A percentile compares a stretch with the other conserved stretches of the same genome.
Conservation (phyloP, 2,797 vertebrate species). For the Acrossocheilus wenchowensis region DNA sequence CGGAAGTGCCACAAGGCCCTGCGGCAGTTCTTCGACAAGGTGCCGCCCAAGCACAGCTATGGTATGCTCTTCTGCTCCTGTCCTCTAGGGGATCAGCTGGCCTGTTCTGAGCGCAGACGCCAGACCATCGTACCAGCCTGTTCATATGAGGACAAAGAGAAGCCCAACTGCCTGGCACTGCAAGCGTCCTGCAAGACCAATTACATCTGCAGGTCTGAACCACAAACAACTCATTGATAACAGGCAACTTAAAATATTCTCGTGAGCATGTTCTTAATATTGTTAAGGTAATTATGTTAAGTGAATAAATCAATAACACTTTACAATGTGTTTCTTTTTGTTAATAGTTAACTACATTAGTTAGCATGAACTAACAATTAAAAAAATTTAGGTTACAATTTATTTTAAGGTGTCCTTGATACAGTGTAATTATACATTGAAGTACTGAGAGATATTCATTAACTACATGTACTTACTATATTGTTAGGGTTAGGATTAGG, state of each 20-base stretch:
- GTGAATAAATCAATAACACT: background rate
- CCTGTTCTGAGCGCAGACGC: constrained; percentile 90
- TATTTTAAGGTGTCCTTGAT: too few species aligned
- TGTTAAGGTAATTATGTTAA: background rate
- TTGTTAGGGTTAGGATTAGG: too few species aligned
- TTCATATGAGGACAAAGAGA: constrained; percentile 96
- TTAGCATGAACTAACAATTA: background rate
- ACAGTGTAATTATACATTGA: too few species aligned
- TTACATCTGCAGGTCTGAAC: constrained; percentile 96
- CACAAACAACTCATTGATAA: background rate
- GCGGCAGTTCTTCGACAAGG: constrained; percentile 97
- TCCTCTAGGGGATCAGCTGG: constrained; percentile 81
- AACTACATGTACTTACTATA: too few species aligned
- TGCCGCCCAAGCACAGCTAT: constrained; percentile 94
- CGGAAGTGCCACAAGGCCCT: constrained; percentile 97
- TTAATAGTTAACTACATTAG: background rate
- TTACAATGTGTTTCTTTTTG: background rate
- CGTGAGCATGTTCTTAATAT: background rate
- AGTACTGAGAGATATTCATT: too few species aligned
- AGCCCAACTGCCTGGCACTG: constrained; percentile 91
- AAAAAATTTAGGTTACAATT: too few species aligned
- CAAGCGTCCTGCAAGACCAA: constrained; percentile 94
- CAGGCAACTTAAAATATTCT: background rate
- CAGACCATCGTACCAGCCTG: constrained; percentile 97
- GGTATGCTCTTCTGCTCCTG: constrained; percentile 98